Percentiles rank a stretch among this genome's conserved stretches.
These are phyloP conservation scores for Malurus cyaneus DNA, from an alignment of 2,113 vertebrate species.

Conservation along the genomic window DNA sequence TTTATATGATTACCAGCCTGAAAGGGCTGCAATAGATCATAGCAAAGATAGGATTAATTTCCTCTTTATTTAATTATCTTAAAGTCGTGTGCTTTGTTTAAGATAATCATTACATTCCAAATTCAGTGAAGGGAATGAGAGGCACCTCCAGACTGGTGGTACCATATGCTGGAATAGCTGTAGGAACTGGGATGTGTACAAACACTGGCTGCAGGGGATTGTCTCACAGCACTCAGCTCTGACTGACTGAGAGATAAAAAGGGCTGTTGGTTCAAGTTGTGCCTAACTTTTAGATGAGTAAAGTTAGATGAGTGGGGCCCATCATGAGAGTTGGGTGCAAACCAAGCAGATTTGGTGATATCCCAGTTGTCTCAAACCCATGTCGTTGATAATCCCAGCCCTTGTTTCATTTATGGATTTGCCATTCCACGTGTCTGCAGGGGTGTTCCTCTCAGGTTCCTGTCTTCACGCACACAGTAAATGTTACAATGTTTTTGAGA, in stretches of 20 bases:
- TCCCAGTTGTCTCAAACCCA: background rate
- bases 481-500: background rate
- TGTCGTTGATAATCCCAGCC: background rate
- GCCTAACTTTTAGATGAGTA: background rate
- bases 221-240: background rate
- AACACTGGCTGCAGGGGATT: background rate
- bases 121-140: background rate
- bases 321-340: background rate
- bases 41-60: background rate
- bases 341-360: background rate
- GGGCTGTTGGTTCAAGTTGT: background rate
- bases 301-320: background rate
- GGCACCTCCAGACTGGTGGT: background rate
- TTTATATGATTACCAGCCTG: background rate
- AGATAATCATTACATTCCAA: background rate
- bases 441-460: background rate
- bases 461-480: background rate
- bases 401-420: background rate
- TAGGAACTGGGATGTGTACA: background rate
- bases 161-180: background rate
- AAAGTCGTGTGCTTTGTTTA: background rate
- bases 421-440: background rate
- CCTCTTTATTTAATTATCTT: background rate
- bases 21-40: background rate
- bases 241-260: background rate